phyloP scores from a whole-genome alignment of 2,113 vertebrate species.

The Glaucomys volans region DNA sequence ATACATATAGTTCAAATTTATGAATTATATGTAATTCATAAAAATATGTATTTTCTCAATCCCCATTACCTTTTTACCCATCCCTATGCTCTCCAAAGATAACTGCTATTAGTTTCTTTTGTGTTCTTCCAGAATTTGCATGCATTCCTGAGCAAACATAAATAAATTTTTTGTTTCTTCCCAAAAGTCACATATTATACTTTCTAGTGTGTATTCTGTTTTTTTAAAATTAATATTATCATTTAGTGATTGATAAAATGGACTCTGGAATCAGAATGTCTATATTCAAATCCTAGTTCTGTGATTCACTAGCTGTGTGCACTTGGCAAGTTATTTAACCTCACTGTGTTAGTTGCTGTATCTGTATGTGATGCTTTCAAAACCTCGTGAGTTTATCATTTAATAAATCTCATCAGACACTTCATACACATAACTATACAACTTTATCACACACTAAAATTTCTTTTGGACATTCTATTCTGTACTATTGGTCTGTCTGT shows the following conservation, averaged over 20 bases:
- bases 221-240: neutral
- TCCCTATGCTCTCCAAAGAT: neutral
- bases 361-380: conserved; percentile 34
- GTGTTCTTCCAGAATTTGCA: conserved; percentile 35
- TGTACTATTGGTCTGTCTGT: neutral
- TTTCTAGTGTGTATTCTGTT: neutral
- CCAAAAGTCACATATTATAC: neutral
- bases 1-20: neutral
- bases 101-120: conserved; percentile 9
- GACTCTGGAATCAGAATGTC: neutral
- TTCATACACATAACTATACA: neutral
- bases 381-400: neutral
- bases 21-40: neutral
- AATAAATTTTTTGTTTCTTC: neutral
- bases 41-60: neutral
- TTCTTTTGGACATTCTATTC: neutral
- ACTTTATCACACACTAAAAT: conserved; percentile 28
- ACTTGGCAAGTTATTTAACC: neutral
- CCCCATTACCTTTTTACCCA: neutral
- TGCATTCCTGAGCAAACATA: neutral
- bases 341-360: conserved; percentile 8
- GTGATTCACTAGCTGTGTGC: conserved; percentile 11
- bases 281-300: neutral
- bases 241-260: neutral
- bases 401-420: neutral